Evolutionary conservation across 2,888 invertebrate species (phyloP), one percentile per base, ranked within the genome.

Genomic region (Galerucella nymphaeae): DNA sequence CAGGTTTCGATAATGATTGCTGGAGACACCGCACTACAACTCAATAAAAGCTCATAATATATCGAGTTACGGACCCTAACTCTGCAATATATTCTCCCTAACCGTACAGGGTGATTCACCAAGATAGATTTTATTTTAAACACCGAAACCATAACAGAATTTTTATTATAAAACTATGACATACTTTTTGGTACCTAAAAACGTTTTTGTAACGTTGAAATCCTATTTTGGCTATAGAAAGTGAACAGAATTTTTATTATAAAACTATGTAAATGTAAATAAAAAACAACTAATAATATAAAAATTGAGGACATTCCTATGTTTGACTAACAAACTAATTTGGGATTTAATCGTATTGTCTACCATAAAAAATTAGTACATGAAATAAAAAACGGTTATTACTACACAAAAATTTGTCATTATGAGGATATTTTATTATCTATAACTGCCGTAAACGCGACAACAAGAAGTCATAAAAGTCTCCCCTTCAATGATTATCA

Each of bases 21-120:
- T 78, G 79, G 82, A 82, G 83, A 84, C 84, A 83, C 83, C 83
- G 81, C 79, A 77, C 81, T 84, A 86, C 86, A 86, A 85, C 84
- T 84, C 85, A 86, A 86, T 86, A 86, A 86, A 86, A 86, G 84
- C 85, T 84, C 83, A 84, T 86, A 86, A 86, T 86, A 85, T 85
- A 85, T 86, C 84, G 85, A 84, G 85, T 86, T 85, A 82, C 77
- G 65, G 73, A 75, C 76, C 75, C 73, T 71, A 72, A 67, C 75
- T 71, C 55, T 71, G 67, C 42, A 66, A 67, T 71, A 71, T 67
- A 50, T 50, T 68, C 67, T 68, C 57, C 64, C 66, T 58, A 50
- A 18, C 38, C 38, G n/a, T 72, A 72, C 57, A 72, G 72, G 68
- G 72, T 62, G 50, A 6, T 20, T 5, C 1, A 5, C 4, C 3